Base-by-base conservation (phyloP, 2,113 vertebrate genomes). In the Eretmochelys imbricata region DNA sequence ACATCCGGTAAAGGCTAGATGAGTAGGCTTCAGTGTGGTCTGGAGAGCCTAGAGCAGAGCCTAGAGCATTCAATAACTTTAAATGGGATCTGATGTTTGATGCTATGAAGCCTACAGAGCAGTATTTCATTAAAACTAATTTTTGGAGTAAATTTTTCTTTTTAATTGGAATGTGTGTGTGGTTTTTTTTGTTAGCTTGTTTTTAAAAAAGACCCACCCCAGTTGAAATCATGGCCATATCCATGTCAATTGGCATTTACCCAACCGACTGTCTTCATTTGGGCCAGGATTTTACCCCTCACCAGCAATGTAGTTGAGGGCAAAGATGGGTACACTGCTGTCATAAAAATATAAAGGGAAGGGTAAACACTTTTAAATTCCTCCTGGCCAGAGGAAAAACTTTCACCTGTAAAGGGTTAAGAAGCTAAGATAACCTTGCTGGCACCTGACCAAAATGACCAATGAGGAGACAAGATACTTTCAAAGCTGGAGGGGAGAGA, bases 161-260 rank as follows among this genome's bases (percentile, higher is more conserved):
- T 62, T 14, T 6, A 65, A 35, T 55, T 55, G 54, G 22, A 55
- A 5, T 3, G 14, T 69, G 35, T 69, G 31, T 35, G 13, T 42
- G 42, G 42, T 69, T 59, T 69, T 17, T 29, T 25, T 59, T 25
- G 10, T 31, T 31, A 62, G 54, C 29, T 31, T 29, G 7, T n/a
- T 0, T 53, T 2, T 59, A 4, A 82, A 83, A 50, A 48, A 46
- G 55, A 6, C 2, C 0, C 38, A 6, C 57, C 57, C 25, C 0
- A 0, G 8, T 8, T 8, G 31, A 1, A 25, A 0, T 10, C 2
- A 0, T 2, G 5, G 31, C 9, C 79, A 42, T 16, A 19, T 31
- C 11, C 84, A 49, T 2, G 0, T n/a, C 54, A 20, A 5, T 13
- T 7, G 14, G 16, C 5, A 0, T 57, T 16, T 53, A 38, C 35